Evolutionary conservation across 2,888 invertebrate species (phyloP).

Genomic region (Dexiosoma caninum): DNA sequence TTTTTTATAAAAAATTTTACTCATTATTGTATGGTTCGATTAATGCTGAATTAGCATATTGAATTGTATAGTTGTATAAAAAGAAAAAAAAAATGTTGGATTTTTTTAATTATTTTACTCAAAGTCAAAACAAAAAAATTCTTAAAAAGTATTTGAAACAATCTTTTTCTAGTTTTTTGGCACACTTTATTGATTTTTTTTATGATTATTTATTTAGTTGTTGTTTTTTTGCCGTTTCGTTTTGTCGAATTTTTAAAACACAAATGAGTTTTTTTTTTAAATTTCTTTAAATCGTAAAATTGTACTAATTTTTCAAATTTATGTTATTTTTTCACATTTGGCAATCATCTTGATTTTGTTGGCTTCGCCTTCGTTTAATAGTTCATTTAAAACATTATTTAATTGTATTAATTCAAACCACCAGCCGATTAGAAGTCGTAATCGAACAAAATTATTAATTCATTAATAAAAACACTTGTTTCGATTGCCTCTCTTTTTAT

Average conservation of each 20-base stretch:
- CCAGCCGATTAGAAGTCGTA: not conserved
- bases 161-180: not conserved
- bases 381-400: constrained; percentile 31
- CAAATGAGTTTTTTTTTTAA: constrained; percentile 22
- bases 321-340: constrained; percentile 31
- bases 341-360: constrained; percentile 55
- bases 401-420: constrained; percentile 29
- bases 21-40: not conserved
- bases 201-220: constrained; percentile 26
- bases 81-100: not conserved
- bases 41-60: not conserved
- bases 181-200: constrained; percentile 36
- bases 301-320: constrained; percentile 11
- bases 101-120: not conserved
- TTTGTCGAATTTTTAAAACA: constrained; percentile 20
- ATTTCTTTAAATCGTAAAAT: constrained; percentile 13
- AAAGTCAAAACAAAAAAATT: not conserved
- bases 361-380: constrained; percentile 20
- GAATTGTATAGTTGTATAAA: no score
- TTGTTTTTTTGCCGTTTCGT: constrained; percentile 2
- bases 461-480: constrained; percentile 55
- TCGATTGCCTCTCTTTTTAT: not conserved
- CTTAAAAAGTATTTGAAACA: not conserved
- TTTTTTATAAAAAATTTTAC: not conserved
- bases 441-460: constrained; percentile 36